Evolutionary conservation across 2,888 invertebrate species (phyloP).

Genomic region (Campaea margaritaria): DNA sequence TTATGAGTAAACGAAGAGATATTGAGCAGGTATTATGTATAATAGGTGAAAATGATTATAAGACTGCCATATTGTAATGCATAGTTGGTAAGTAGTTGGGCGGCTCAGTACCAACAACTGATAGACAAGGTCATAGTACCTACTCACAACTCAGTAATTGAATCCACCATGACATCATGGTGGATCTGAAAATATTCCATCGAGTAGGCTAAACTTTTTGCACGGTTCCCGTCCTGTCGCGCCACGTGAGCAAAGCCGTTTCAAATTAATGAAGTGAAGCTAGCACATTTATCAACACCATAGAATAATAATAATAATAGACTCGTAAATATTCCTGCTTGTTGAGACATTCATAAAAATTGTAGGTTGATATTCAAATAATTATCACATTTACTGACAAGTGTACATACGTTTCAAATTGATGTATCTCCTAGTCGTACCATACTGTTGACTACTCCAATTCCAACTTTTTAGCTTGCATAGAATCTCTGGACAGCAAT

Average conservation of each 20-base stretch:
- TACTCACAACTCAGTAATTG: constrained; percentile 64
- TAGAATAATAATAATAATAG: neutral
- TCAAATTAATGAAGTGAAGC: constrained; percentile 16
- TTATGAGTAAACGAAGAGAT: too few relatives aligned
- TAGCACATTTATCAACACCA: neutral
- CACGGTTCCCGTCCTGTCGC: constrained; percentile 35
- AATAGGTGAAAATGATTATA: too few relatives aligned
- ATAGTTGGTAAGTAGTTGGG: neutral
- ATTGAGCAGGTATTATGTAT: too few relatives aligned
- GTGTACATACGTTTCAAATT: too few relatives aligned
- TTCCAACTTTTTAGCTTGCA: too few relatives aligned
- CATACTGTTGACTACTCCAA: too few relatives aligned
- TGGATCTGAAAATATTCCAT: constrained; percentile 74
- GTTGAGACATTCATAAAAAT: too few relatives aligned
- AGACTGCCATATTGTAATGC: too few relatives aligned
- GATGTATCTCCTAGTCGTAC: too few relatives aligned
- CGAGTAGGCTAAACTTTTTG: constrained; percentile 67
- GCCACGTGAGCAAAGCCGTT: constrained; percentile 22
- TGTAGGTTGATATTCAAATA: too few relatives aligned
- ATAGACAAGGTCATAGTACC: constrained; percentile 73
- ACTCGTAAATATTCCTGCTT: neutral
- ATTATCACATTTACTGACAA: too few relatives aligned
- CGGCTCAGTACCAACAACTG: constrained; percentile 49
- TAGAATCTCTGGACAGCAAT: too few relatives aligned
- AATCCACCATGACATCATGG: constrained; percentile 81